phyloP scores from a whole-genome alignment of 2,888 invertebrate species.

The Phaedon cochleariae region DNA sequence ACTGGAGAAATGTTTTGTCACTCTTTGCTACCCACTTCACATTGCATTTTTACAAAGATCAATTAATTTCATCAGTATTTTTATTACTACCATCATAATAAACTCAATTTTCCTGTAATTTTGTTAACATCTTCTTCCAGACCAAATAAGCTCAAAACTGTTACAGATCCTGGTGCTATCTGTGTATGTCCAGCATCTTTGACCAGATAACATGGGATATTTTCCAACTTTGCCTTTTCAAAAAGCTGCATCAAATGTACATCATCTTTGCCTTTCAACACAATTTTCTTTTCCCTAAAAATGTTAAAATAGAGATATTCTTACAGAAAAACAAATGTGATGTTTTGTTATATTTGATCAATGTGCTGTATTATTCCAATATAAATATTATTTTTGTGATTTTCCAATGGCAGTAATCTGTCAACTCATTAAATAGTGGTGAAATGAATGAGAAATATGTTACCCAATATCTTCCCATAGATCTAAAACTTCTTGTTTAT shows the following conservation, averaged over 20 bases:
- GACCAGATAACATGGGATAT: constrained; percentile 54
- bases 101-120: constrained; percentile 49
- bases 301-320: constrained; percentile 5
- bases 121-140: constrained; percentile 60
- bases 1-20: too few relatives aligned
- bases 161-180: constrained; percentile 61
- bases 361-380: too few relatives aligned
- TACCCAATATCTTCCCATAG: constrained; percentile 66
- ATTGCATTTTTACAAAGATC: not conserved
- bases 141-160: constrained; percentile 65
- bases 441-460: constrained; percentile 1
- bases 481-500: constrained; percentile 60
- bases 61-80: not conserved
- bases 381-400: too few relatives aligned
- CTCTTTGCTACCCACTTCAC: too few relatives aligned
- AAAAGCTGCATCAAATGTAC: constrained; percentile 59
- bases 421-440: too few relatives aligned
- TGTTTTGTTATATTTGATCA: too few relatives aligned
- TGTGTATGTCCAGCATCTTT: constrained; percentile 62
- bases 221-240: constrained; percentile 52
- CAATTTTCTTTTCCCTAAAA: constrained; percentile 62
- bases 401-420: too few relatives aligned
- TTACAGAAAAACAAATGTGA: too few relatives aligned
- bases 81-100: constrained; percentile 39
- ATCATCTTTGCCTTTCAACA: constrained; percentile 59